Conservation (phyloP, 2,888 invertebrate species). For the Smittia aterrima region DNA sequence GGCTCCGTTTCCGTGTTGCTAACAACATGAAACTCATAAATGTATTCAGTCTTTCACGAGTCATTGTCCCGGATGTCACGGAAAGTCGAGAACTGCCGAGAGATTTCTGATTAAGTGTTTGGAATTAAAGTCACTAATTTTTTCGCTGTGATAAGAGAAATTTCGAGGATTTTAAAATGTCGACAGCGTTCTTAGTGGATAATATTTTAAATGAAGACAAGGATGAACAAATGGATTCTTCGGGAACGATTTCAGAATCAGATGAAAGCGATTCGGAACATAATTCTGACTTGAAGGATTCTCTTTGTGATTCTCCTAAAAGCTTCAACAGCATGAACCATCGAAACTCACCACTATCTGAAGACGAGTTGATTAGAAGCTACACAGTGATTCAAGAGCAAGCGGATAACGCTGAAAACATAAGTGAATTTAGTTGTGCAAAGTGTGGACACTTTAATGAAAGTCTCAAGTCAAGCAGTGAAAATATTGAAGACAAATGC, state of each 20-base stretch:
- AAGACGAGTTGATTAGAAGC: conserved; percentile 43
- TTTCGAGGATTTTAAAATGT: conserved; percentile 47
- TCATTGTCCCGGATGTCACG: conserved; percentile 40
- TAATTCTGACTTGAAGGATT: conserved; percentile 47
- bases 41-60: conserved; percentile 37
- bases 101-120: conserved; percentile 2
- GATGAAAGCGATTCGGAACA: conserved; percentile 46
- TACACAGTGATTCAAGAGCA: conserved; percentile 43
- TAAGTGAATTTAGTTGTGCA: conserved; percentile 48
- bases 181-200: conserved; percentile 53
- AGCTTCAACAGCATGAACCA: conserved; percentile 40
- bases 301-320: conserved; percentile 45
- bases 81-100: neutral
- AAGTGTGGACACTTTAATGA: conserved; percentile 48
- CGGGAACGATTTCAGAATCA: conserved; percentile 46
- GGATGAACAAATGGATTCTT: conserved; percentile 44
- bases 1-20: conserved; percentile 3
- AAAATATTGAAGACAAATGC: conserved; percentile 49
- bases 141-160: conserved; percentile 24
- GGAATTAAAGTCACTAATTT: conserved; percentile 10
- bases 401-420: conserved; percentile 30
- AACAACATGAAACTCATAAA: conserved; percentile 23
- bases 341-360: conserved; percentile 24
- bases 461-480: conserved; percentile 45
- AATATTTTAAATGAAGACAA: conserved; percentile 52